Conservation (phyloP, 2,113 vertebrate genomes). For the Oryctolagus cuniculus region DNA sequence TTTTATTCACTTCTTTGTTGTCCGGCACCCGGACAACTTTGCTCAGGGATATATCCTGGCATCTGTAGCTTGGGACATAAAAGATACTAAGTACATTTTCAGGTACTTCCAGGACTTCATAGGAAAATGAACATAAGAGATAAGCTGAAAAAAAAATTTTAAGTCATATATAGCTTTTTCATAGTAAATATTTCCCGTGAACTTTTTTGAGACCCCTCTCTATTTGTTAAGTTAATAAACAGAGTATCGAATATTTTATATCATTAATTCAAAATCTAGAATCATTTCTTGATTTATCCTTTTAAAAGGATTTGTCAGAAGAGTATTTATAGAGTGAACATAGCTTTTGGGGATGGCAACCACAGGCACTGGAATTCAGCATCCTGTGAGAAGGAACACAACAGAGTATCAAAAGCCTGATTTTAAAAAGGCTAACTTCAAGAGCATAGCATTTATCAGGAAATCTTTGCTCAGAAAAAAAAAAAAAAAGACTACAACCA, state of each 20-base stretch:
- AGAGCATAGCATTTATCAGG: not conserved
- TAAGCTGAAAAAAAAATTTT: too few relatives aligned
- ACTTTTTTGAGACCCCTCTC: too few relatives aligned
- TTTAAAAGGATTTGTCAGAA: slow-evolving; percentile 30
- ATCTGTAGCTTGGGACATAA: not conserved
- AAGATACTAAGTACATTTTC: not conserved
- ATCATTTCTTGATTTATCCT: not conserved
- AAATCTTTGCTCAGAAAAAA: not conserved
- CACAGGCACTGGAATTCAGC: not conserved
- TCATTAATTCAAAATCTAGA: slow-evolving; percentile 42
- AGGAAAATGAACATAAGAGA: too few relatives aligned
- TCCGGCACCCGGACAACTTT: not conserved
- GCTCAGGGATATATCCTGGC: not conserved
- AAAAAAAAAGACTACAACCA: not conserved
- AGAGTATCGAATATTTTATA: not conserved
- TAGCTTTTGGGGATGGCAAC: not conserved
- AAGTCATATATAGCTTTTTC: too few relatives aligned
- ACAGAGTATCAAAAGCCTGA: not conserved
- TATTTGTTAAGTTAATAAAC: slow-evolving; percentile 36
- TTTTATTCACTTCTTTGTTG: not conserved
- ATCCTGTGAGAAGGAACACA: not conserved
- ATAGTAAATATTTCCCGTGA: too few relatives aligned
- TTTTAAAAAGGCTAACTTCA: slow-evolving; percentile 21
- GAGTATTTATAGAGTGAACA: slow-evolving; percentile 34
- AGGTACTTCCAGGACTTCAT: too few relatives aligned